A percentile compares a stretch with the other conserved stretches of the same genome.
phyloP scores from a whole-genome alignment of 2,888 invertebrate genomes.

The Epistrophe grossulariae region DNA sequence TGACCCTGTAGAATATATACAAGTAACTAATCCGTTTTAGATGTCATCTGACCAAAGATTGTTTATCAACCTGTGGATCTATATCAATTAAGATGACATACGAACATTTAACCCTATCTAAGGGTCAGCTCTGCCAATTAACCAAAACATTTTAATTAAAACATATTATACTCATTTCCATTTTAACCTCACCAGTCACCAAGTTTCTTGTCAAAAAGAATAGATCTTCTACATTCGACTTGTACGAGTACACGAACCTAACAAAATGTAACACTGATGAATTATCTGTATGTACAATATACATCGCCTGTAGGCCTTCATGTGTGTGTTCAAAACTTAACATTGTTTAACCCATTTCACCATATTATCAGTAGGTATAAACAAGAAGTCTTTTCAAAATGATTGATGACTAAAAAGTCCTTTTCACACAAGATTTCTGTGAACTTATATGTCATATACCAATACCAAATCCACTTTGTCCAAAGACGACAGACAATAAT shows the following conservation, averaged over 20 bases:
- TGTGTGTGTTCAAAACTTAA: neutral
- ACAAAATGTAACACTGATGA: neutral
- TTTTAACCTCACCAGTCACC: neutral
- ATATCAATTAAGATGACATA: neutral
- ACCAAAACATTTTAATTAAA: neutral
- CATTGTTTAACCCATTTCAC: slow-evolving; percentile 11
- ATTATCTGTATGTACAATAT: neutral
- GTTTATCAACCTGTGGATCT: neutral
- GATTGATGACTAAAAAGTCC: slow-evolving; percentile 12
- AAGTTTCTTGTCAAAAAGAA: neutral
- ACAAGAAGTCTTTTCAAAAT: neutral
- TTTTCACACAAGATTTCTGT: neutral
- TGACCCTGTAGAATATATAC: too few species aligned
- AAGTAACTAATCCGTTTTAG: too few species aligned
- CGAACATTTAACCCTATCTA: neutral
- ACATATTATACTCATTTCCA: neutral
- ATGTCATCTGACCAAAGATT: neutral
- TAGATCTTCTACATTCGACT: neutral
- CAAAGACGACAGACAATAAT: neutral
- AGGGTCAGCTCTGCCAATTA: neutral
- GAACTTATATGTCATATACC: neutral
- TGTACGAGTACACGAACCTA: neutral
- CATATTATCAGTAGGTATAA: slow-evolving; percentile 7
- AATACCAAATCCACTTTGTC: neutral
- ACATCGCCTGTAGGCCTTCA: neutral